These are phyloP conservation scores for Tryphoninae sp. DNA, from an alignment of 2,888 invertebrate species.

Conservation along the genomic window DNA sequence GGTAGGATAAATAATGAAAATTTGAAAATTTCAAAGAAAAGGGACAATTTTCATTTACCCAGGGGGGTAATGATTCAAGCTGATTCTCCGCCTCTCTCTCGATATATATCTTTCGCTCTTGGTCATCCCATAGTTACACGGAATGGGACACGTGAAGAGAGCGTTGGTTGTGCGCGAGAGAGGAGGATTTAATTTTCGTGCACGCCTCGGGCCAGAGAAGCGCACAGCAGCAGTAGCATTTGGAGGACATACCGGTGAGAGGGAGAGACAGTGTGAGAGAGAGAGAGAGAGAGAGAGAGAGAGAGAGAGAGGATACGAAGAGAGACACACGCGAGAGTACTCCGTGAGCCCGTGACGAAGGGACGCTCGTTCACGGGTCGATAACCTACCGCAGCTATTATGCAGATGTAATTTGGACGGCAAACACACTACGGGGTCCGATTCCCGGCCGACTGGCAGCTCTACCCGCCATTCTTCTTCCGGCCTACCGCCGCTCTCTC, in stretches of 20 bases:
- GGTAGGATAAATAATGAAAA: background rate
- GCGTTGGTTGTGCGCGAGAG: conserved; percentile 9
- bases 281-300: conserved; percentile 2
- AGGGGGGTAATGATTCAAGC: conserved; percentile 35
- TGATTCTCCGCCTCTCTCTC: conserved; percentile 22
- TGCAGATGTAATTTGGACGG: conserved; percentile 78
- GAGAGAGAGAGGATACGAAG: background rate
- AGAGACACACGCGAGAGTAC: conserved; percentile 66
- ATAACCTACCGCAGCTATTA: conserved; percentile 77
- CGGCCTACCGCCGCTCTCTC: conserved; percentile 55
- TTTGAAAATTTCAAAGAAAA: conserved; percentile 2
- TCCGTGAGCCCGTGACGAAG: conserved; percentile 70
- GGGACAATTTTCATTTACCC: background rate
- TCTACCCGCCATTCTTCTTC: conserved; percentile 69
- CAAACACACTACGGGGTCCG: conserved; percentile 74
- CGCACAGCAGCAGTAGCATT: conserved; percentile 41
- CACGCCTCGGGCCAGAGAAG: conserved; percentile 21
- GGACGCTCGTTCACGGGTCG: conserved; percentile 74
- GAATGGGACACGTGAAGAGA: conserved; percentile 6
- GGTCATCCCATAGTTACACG: background rate
- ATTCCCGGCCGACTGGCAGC: conserved; percentile 72
- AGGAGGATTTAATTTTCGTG: conserved; percentile 59
- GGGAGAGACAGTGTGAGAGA: background rate
- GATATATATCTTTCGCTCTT: conserved; percentile 25
- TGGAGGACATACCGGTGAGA: conserved; percentile 38